A percentile compares a stretch with the other conserved stretches of the same genome.
Evolutionary conservation across 2,797 vertebrate species (phyloP).

Genomic region (Ctenopoma kingsleyae): DNA sequence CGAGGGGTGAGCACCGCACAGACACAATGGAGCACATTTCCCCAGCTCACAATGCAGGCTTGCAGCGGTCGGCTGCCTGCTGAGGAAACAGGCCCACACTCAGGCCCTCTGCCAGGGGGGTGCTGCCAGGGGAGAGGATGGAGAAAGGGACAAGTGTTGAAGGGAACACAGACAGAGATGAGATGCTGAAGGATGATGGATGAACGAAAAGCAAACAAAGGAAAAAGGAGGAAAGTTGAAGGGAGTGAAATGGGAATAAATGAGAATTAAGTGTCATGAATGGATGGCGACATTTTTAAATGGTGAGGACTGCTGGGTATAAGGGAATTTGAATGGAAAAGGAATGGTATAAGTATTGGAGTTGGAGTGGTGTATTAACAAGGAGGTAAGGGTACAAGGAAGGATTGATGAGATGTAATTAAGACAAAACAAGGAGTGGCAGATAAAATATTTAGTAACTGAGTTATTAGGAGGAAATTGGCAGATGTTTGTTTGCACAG

Average conservation of each 20-base stretch:
- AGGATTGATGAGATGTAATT: constrained; percentile 18
- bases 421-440: constrained; percentile 20
- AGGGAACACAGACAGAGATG: constrained; percentile 36
- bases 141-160: constrained; percentile 42
- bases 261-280: constrained; percentile 27
- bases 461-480: background rate
- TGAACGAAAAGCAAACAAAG: constrained; percentile 22
- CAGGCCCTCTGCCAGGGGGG: constrained; percentile 68
- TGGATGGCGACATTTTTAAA: constrained; percentile 35
- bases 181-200: constrained; percentile 43
- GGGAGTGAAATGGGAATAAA: constrained; percentile 19
- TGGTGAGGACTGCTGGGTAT: background rate
- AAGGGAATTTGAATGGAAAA: constrained; percentile 21
- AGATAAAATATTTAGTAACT: constrained; percentile 20
- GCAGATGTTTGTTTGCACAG: constrained; percentile 14
- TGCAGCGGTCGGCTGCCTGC: constrained; percentile 58
- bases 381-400: background rate
- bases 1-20: constrained; percentile 62
- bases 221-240: constrained; percentile 22
- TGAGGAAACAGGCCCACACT: constrained; percentile 65
- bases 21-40: constrained; percentile 84
- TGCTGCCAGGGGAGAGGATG: constrained; percentile 54
- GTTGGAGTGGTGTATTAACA: constrained; percentile 1
- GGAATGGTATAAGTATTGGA: constrained; percentile 17
- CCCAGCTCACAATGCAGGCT: constrained; percentile 76